phyloP scores from a whole-genome alignment of 2,113 vertebrate genomes.

The Loxodonta africana region DNA sequence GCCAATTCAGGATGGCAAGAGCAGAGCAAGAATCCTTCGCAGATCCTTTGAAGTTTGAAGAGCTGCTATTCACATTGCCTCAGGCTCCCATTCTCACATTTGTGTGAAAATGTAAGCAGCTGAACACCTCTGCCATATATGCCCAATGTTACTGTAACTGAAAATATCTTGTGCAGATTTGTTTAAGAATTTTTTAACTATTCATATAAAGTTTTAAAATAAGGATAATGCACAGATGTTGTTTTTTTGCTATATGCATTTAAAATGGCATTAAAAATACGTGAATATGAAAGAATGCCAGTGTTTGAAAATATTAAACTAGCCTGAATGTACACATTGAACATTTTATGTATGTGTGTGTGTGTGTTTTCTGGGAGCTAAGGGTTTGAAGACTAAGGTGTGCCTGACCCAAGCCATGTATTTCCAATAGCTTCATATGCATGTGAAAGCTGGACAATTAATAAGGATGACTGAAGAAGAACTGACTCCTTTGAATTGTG shows the following conservation, averaged over 20 bases:
- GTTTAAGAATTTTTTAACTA: constrained; percentile 49
- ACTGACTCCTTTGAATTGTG: too few relatives aligned
- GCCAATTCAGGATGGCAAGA: constrained; percentile 88
- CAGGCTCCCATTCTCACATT: constrained; percentile 85
- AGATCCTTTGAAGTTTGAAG: constrained; percentile 88
- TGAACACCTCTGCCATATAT: constrained; percentile 80
- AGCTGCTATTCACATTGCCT: constrained; percentile 88
- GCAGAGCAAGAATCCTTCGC: constrained; percentile 86
- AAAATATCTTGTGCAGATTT: constrained; percentile 76
- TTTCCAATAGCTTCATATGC: too few relatives aligned
- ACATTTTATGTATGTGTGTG: neutral
- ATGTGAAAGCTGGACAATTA: too few relatives aligned
- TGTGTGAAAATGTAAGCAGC: constrained; percentile 82
- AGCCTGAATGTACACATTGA: neutral
- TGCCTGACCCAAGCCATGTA: too few relatives aligned
- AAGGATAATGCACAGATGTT: constrained; percentile 75
- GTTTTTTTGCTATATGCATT: constrained; percentile 61
- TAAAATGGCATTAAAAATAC: constrained; percentile 71
- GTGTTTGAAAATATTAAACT: constrained; percentile 5
- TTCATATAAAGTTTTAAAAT: constrained; percentile 58
- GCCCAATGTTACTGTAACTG: constrained; percentile 68
- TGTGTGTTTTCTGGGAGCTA: neutral
- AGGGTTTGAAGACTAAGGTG: neutral
- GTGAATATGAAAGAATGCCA: neutral
- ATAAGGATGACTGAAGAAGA: too few relatives aligned